These are phyloP conservation scores for Etheostoma cragini DNA, from an alignment of 2,113 vertebrate species.

Conservation along the genomic window DNA sequence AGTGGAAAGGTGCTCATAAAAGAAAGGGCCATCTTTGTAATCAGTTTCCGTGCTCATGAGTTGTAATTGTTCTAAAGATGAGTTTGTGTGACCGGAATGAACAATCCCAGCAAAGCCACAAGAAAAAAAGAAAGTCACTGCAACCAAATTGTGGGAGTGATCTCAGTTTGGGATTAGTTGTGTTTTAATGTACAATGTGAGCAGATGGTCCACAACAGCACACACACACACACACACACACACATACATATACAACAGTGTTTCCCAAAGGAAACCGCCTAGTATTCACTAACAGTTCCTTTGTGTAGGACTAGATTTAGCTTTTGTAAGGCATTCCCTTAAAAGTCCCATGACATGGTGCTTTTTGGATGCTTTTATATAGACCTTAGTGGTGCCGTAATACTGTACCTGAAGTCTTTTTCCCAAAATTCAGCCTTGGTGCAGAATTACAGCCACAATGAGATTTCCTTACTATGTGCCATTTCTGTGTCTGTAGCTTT, in stretches of 20 bases:
- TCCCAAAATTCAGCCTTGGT: too few species aligned
- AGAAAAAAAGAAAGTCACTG: neutral
- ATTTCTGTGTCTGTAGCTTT: too few species aligned
- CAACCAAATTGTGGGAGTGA: neutral
- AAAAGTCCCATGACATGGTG: too few species aligned
- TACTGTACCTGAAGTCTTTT: too few species aligned
- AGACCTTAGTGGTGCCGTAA: too few species aligned
- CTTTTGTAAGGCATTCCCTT: neutral
- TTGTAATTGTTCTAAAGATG: neutral
- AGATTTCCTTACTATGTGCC: too few species aligned
- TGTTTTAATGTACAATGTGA: constrained; percentile 24
- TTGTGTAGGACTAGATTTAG: neutral
- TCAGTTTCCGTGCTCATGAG: neutral
- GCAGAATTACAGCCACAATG: too few species aligned
- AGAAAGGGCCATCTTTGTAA: neutral
- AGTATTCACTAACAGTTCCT: neutral
- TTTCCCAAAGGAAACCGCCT: neutral
- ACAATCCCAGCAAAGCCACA: neutral
- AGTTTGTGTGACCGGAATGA: neutral
- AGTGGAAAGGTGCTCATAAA: neutral
- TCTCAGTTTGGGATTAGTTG: neutral
- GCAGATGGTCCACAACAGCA: constrained; percentile 3
- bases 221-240: neutral
- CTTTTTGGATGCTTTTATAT: too few species aligned
- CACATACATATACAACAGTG: neutral